Evolutionary conservation across 2,113 vertebrate genomes (phyloP).

Genomic region (Ranitomeya imitator): DNA sequence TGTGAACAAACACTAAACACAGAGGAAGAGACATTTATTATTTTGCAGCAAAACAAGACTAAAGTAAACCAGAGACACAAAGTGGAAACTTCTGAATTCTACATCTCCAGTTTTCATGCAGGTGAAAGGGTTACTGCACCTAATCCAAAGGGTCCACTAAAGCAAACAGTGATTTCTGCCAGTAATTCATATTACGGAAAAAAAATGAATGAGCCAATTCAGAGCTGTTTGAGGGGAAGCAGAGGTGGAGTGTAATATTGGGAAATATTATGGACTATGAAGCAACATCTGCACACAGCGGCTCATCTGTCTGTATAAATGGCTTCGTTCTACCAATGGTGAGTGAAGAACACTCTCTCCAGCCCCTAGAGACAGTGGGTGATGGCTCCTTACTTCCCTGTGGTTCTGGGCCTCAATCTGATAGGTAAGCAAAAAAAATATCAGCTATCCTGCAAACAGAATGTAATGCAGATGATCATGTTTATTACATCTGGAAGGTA

Average conservation of each 20-base stretch:
- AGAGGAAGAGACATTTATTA: too few relatives aligned
- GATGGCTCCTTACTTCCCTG: constrained; percentile 20
- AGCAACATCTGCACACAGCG: constrained; percentile 15
- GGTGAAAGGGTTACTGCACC: constrained; percentile 13
- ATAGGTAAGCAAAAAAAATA: constrained; percentile 12
- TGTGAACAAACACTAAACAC: too few relatives aligned
- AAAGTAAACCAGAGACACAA: too few relatives aligned
- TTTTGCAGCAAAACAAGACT: too few relatives aligned
- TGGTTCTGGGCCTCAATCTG: neutral
- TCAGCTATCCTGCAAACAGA: neutral
- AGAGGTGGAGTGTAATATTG: constrained; percentile 39
- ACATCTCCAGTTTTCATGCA: neutral
- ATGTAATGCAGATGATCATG: neutral
- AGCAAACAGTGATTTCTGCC: neutral
- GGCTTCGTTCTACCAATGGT: neutral
- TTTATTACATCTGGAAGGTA: neutral
- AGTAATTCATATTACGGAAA: constrained; percentile 6
- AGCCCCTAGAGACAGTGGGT: constrained; percentile 11
- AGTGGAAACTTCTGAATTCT: too few relatives aligned
- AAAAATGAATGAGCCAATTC: constrained; percentile 32
- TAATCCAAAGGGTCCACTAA: neutral
- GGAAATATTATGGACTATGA: constrained; percentile 25
- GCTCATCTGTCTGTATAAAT: constrained; percentile 11
- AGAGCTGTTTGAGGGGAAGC: neutral
- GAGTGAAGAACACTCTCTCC: constrained; percentile 8